These are phyloP conservation scores for Colaptes auratus DNA, from an alignment of 2,113 vertebrate species.

Conservation along the genomic window DNA sequence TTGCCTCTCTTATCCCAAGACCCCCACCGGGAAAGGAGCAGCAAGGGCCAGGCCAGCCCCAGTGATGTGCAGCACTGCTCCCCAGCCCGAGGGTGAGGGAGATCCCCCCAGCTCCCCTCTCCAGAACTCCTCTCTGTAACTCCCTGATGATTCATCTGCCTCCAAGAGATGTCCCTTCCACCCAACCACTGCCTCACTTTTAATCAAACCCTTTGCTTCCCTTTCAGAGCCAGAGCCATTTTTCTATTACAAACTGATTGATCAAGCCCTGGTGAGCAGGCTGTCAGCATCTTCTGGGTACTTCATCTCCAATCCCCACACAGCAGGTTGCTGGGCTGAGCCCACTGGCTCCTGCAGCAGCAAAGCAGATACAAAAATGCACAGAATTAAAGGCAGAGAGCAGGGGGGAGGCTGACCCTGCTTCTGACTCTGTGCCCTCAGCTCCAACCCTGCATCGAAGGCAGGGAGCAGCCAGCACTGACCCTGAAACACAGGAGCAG, in stretches of 20 bases:
- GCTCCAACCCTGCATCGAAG: neutral
- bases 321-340: constrained; percentile 25
- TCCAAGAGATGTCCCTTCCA: neutral
- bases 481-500: neutral
- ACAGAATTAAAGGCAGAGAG: neutral
- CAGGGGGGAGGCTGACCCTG: neutral
- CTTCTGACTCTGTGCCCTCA: constrained; percentile 12
- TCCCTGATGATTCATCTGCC: neutral
- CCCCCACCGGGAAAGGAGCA: neutral
- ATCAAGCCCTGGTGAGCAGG: neutral
- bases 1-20: neutral
- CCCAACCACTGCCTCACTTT: neutral
- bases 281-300: neutral
- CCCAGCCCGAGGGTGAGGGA: neutral
- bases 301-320: constrained; percentile 45
- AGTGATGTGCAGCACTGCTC: accelerated
- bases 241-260: constrained; percentile 46
- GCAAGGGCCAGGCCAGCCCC: accelerated
- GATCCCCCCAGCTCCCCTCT: neutral
- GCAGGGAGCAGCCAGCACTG: neutral
- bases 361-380: neutral
- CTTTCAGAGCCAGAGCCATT: constrained; percentile 16
- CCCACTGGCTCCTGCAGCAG: neutral
- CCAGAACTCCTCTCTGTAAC: neutral
- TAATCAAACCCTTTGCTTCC: constrained; percentile 43